Conservation (phyloP, 2,113 vertebrate species). For the Erythrolamprus reginae region DNA sequence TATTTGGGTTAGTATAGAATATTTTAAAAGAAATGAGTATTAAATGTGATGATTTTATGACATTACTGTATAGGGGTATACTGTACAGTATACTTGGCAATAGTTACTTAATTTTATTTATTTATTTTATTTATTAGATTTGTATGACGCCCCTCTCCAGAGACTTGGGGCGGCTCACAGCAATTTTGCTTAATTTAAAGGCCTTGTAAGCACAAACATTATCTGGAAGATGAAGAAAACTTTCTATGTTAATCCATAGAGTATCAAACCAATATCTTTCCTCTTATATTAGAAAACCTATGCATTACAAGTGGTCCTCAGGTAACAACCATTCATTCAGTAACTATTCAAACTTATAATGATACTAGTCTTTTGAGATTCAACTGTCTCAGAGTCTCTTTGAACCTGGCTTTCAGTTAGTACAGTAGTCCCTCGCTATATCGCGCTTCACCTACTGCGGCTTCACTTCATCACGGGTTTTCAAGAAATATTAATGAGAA, state of each 20-base stretch:
- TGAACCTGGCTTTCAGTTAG: neutral
- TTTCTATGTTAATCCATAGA: neutral
- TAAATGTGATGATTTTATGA: neutral
- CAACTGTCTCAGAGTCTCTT: neutral
- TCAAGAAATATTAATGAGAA: no score
- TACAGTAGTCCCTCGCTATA: no score
- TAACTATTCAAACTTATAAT: neutral
- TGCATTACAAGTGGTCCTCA: neutral
- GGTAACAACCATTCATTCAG: neutral
- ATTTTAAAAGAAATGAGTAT: neutral
- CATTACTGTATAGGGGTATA: neutral
- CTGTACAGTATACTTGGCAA: neutral
- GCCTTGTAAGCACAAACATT: neutral
- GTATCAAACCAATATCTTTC: neutral
- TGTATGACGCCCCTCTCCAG: no score
- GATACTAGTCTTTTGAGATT: neutral
- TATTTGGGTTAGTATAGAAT: neutral
- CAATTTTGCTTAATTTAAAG: neutral
- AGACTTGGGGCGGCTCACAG: no score
- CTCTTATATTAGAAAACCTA: neutral
- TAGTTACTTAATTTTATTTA: neutral
- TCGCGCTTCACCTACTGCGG: no score
- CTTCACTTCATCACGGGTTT: no score
- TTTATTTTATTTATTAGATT: neutral
- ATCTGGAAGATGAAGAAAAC: neutral